Evolutionary conservation across 1,140 invertebrate species (phyloP).

Genomic region (Diachasma alloeum): DNA sequence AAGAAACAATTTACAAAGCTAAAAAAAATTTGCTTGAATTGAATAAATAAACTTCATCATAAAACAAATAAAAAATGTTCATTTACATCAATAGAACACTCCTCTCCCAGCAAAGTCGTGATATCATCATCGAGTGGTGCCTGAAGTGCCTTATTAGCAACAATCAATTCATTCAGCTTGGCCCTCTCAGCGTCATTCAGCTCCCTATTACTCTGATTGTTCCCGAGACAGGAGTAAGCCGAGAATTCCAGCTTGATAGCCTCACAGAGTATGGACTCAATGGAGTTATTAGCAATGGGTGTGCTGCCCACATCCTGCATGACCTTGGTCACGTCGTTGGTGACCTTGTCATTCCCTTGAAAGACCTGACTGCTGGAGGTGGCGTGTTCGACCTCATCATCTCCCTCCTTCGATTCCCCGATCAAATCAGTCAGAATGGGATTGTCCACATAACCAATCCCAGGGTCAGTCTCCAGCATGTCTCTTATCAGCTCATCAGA

Average conservation of each 20-base stretch:
- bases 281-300: conserved; percentile 68
- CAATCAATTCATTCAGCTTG: conserved; percentile 83
- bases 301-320: conserved; percentile 71
- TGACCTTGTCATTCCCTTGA: conserved; percentile 38
- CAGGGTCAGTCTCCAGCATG: conserved; percentile 29
- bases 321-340: conserved; percentile 68
- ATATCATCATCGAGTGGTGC: conserved; percentile 84
- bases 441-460: conserved; percentile 42
- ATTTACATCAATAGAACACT: conserved; percentile 69
- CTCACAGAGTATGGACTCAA: conserved; percentile 82
- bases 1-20: too few relatives aligned
- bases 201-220: conserved; percentile 71
- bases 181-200: conserved; percentile 83
- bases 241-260: conserved; percentile 86
- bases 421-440: conserved; percentile 59
- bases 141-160: conserved; percentile 83
- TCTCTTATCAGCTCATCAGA: conserved; percentile 33
- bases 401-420: conserved; percentile 41
- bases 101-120: conserved; percentile 71
- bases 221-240: conserved; percentile 70
- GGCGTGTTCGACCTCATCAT: conserved; percentile 26
- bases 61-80: conserved; percentile 37
- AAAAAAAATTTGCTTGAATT: too few relatives aligned
- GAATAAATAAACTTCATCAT: too few relatives aligned
- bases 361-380: background rate